Percentiles rank a stretch among this genome's conserved stretches.
These are phyloP conservation scores for Ecliptopera silaceata DNA, from an alignment of 2,888 invertebrate genomes.

Conservation along the genomic window DNA sequence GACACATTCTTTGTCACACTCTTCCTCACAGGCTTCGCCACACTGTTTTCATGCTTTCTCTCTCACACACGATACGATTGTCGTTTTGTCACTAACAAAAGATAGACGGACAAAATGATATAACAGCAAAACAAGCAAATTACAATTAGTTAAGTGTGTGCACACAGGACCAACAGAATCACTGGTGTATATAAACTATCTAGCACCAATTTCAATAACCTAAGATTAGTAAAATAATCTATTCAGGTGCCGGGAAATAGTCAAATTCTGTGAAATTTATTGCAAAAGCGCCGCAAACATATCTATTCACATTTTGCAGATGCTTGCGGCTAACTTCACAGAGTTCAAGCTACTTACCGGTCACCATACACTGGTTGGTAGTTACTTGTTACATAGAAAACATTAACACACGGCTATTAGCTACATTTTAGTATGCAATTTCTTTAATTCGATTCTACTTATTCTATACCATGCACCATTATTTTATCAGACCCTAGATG, in stretches of 20 bases:
- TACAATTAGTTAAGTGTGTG: slow-evolving; percentile 34
- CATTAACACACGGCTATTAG: slow-evolving; percentile 17
- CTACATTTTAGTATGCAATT: slow-evolving; percentile 21
- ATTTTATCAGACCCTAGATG: slow-evolving; percentile 69
- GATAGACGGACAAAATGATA: slow-evolving; percentile 19
- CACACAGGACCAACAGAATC: slow-evolving; percentile 41
- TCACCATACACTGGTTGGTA: slow-evolving; percentile 1
- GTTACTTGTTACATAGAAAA: slow-evolving; percentile 19
- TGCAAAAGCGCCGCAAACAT: not conserved
- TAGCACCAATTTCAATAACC: slow-evolving; percentile 69
- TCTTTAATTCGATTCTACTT: slow-evolving; percentile 61
- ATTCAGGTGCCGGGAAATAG: slow-evolving; percentile 2
- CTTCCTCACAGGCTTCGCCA: slow-evolving; percentile 20
- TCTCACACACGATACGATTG: slow-evolving; percentile 18
- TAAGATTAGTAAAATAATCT: slow-evolving; percentile 47
- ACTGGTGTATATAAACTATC: slow-evolving; percentile 55
- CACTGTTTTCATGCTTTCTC: slow-evolving; percentile 10
- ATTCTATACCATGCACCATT: slow-evolving; percentile 77
- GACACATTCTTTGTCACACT: slow-evolving; percentile 23
- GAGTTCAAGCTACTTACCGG: not conserved
- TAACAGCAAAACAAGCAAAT: slow-evolving; percentile 30
- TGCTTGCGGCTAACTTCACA: not conserved
- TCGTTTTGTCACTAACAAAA: slow-evolving; percentile 30
- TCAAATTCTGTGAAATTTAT: not conserved
- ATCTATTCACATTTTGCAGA: not conserved